Evolutionary conservation across 2,797 vertebrate genomes (phyloP).

Genomic region (Pangasius larnaudii): DNA sequence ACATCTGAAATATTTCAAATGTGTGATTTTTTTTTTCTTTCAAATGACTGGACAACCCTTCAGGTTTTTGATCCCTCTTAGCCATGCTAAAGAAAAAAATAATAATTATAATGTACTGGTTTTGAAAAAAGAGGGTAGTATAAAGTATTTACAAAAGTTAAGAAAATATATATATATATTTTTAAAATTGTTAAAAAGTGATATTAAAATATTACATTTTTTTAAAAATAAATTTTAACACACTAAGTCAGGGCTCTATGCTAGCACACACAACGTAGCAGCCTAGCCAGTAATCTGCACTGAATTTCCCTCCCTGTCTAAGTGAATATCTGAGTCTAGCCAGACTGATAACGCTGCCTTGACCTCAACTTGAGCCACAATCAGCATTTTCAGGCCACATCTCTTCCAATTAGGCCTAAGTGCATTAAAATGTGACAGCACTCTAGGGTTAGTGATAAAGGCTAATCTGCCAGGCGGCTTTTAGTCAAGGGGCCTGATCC

Average conservation of each 20-base stretch:
- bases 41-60: not conserved
- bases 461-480: conserved; percentile 48
- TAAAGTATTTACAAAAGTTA: not conserved
- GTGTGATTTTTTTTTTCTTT: not conserved
- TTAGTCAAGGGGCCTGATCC: conserved; percentile 48
- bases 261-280: conserved; percentile 2
- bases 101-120: not conserved
- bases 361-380: conserved; percentile 45
- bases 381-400: conserved; percentile 48
- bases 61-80: not conserved
- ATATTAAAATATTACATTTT: not conserved
- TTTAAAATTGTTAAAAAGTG: too few species aligned
- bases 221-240: not conserved
- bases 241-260: not conserved
- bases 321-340: conserved; percentile 26
- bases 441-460: conserved; percentile 50
- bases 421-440: conserved; percentile 56
- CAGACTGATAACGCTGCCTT: conserved; percentile 37
- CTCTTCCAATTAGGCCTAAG: conserved; percentile 52
- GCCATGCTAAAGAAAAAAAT: not conserved
- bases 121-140: not conserved
- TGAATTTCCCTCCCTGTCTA: conserved; percentile 21
- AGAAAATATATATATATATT: not conserved
- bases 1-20: not conserved
- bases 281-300: not conserved